Evolutionary conservation across 2,797 vertebrate genomes (phyloP), one percentile per base, ranked within the genome.

Genomic region (Orestias chungarensis): DNA sequence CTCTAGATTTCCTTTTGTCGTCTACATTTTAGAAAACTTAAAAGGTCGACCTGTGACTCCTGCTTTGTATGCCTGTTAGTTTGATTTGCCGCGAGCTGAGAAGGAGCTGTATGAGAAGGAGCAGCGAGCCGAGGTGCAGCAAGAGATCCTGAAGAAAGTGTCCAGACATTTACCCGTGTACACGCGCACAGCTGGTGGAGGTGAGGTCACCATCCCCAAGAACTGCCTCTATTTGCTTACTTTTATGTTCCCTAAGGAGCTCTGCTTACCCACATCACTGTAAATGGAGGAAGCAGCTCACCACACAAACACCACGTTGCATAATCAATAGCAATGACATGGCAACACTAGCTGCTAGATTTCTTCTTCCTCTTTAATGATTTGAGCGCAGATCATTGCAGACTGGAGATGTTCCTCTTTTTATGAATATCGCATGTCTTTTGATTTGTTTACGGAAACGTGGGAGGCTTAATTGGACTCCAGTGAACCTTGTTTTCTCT

Each of bases 71-170:
- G 66, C 35, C 57, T 47, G 8, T 66, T 76, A 95, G 94, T 95
- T 95, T n/a, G 55, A 71, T 82, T 93, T 99, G 64, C 95, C 96
- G 73, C 95, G 95, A 90, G 91, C 89, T 74, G 97, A 99, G 89
- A 98, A 97, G 86, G 98, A 99, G 47, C 93, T 93, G 73, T 98
- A 95, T 73, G 97, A 97, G 91, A 96, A 93, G 82, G 97, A 98
- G 89, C 95, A 97, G 77, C 94, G 92, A 78, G 94, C 95, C 27
- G 97, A 98, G 86, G 88, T 83, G 46, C 97, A 98, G 62, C 96
- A 96, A 85, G 96, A 97, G 82, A 95, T 98, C 85, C 89, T 98
- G 85, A 96, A 93, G 92, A 95, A 93, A 88, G 95, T 95, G 80
- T 96, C 95, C 46, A 95, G 93, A 87, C 95, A 94, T 73, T 91